These are phyloP conservation scores for Morpho deidamia DNA, from an alignment of 2,888 invertebrate species.

Conservation along the genomic window DNA sequence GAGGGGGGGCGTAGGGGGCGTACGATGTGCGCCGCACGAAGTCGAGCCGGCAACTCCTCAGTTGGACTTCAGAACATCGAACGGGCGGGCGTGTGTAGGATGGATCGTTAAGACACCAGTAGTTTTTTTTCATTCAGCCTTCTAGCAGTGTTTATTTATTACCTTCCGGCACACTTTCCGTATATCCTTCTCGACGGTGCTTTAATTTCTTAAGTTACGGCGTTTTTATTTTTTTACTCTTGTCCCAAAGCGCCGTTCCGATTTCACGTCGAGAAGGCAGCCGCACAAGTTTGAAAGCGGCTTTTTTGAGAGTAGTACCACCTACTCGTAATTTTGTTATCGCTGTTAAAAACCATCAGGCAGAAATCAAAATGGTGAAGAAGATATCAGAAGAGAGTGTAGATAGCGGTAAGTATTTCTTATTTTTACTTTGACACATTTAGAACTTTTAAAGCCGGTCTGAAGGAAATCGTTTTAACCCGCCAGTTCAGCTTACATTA, in stretches of 20 bases:
- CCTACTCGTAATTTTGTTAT: constrained; percentile 67
- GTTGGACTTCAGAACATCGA: constrained; percentile 78
- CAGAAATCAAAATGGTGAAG: constrained; percentile 72
- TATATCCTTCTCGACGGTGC: constrained; percentile 73
- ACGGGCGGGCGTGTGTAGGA: constrained; percentile 77
- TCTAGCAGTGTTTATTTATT: constrained; percentile 73
- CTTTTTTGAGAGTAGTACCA: constrained; percentile 70
- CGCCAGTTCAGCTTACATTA: no score
- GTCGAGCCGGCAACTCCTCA: constrained; percentile 48
- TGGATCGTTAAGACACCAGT: constrained; percentile 78
- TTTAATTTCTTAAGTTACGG: constrained; percentile 51
- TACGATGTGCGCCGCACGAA: constrained; percentile 39
- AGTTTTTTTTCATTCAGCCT: constrained; percentile 80
- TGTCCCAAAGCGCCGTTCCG: constrained; percentile 62
- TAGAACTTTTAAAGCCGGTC: no score
- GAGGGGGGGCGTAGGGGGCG: constrained; percentile 33
- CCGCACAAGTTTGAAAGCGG: constrained; percentile 77
- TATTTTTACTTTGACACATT: constrained; percentile 27
- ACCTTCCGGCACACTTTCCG: constrained; percentile 68
- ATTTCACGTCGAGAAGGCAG: constrained; percentile 76
- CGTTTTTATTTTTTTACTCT: constrained; percentile 53
- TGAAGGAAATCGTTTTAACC: no score
- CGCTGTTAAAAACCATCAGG: constrained; percentile 62
- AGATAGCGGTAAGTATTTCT: constrained; percentile 69
- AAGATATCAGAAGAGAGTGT: constrained; percentile 78